phyloP scores from a whole-genome alignment of 2,797 vertebrate genomes.

The Oreortyx pictus region DNA sequence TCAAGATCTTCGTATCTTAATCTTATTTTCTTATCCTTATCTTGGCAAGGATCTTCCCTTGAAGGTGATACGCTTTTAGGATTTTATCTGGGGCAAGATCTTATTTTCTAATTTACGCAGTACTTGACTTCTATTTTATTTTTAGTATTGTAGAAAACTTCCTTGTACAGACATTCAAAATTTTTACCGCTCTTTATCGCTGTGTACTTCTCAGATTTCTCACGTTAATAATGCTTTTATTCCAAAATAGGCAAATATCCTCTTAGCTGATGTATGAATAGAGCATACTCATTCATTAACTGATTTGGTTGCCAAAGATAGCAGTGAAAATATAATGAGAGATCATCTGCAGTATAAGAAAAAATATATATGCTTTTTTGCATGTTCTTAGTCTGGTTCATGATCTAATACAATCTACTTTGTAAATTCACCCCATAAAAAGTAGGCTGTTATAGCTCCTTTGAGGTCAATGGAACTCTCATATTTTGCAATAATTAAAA shows the following conservation, averaged over 20 bases:
- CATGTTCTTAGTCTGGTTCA: neutral
- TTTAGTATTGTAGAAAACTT: fast-evolving
- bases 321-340: neutral
- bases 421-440: neutral
- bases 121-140: neutral
- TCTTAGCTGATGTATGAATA: neutral
- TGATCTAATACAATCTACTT: neutral
- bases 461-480: neutral
- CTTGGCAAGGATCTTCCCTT: neutral
- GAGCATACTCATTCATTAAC: neutral
- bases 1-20: neutral
- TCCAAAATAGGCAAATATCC: neutral
- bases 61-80: neutral
- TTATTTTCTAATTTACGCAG: neutral
- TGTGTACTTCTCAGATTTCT: neutral
- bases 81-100: neutral
- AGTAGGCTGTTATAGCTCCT: neutral
- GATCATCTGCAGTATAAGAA: neutral
- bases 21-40: no score
- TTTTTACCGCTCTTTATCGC: neutral
- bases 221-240: neutral
- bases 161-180: neutral
- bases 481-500: neutral
- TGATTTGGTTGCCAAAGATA: neutral
- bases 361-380: neutral